These are phyloP conservation scores for Metridium senile DNA, from an alignment of 92 coral and sea anemone genomes.

Conservation along the genomic window DNA sequence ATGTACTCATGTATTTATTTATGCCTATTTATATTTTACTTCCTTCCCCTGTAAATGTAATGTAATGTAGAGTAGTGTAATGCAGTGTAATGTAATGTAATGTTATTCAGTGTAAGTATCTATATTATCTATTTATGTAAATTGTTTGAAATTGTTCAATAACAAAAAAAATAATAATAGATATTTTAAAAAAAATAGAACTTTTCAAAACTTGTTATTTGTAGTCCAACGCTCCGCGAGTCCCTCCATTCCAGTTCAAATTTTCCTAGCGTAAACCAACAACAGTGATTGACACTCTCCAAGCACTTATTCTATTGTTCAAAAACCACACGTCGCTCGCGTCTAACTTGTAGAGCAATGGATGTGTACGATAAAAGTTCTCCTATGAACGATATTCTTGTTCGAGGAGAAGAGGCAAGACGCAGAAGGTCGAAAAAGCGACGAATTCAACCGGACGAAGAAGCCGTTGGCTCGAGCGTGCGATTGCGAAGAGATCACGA, in stretches of 20 bases:
- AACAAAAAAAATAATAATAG: background rate
- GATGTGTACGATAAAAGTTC: slow-evolving; percentile 2
- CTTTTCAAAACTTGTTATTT: too few species aligned
- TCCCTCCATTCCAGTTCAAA: slow-evolving; percentile 1
- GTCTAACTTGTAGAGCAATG: background rate
- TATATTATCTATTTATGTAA: too few species aligned
- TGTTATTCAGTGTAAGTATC: too few species aligned
- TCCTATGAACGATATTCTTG: slow-evolving; percentile 25
- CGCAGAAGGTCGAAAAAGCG: slow-evolving; percentile 33
- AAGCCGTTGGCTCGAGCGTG: slow-evolving; percentile 8
- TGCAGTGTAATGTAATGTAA: too few species aligned
- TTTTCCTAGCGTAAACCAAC: slow-evolving; percentile 18
- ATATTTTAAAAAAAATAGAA: background rate
- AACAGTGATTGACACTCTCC: slow-evolving; percentile 27
- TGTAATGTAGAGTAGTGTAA: too few species aligned
- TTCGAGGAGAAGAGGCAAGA: slow-evolving; percentile 35
- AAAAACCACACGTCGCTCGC: slow-evolving; percentile 18
- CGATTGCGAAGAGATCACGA: background rate
- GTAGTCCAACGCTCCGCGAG: background rate
- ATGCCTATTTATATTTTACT: too few species aligned
- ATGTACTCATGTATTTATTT: too few species aligned
- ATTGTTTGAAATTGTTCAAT: too few species aligned
- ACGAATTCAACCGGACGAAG: slow-evolving; percentile 16
- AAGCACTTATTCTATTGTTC: background rate
- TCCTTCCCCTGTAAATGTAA: too few species aligned